phyloP scores from a whole-genome alignment of 2,888 invertebrate genomes.

The Eupithecia insigniata region DNA sequence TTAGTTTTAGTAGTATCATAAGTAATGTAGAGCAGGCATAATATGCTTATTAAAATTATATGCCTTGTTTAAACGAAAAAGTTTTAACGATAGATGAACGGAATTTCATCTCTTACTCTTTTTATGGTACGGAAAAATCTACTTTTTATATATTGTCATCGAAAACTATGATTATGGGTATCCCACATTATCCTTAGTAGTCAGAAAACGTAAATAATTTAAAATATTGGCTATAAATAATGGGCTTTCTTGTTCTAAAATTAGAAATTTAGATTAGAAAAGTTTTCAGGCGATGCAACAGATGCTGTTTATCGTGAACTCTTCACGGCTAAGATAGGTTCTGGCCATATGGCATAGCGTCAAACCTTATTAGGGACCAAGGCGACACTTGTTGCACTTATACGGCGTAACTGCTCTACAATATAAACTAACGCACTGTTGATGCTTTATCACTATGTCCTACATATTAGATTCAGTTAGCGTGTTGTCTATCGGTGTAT shows the following conservation, averaged over 20 bases:
- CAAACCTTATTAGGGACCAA: constrained; percentile 81
- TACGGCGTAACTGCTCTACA: constrained; percentile 80
- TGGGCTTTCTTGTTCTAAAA: background rate
- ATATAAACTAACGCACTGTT: constrained; percentile 62
- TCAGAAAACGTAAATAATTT: background rate
- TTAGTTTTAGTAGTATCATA: background rate
- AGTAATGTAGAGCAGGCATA: background rate
- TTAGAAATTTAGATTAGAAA: background rate
- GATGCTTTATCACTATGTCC: constrained; percentile 66
- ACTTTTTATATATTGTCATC: background rate
- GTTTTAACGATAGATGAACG: background rate
- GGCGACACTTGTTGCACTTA: constrained; percentile 84
- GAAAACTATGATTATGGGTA: background rate
- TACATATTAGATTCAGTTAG: constrained; percentile 50
- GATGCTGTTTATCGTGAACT: constrained; percentile 39
- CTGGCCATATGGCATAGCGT: constrained; percentile 79
- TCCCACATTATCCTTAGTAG: background rate
- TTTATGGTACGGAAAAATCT: background rate
- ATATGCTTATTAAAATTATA: background rate
- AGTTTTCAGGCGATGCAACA: constrained; percentile 56
- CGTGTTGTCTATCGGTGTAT: constrained; percentile 48
- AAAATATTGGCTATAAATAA: background rate
- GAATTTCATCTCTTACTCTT: background rate
- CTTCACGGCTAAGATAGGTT: constrained; percentile 65
- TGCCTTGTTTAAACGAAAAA: background rate